These are phyloP conservation scores for Anthophora plumipes DNA, from an alignment of 2,888 invertebrate species.

Conservation along the genomic window DNA sequence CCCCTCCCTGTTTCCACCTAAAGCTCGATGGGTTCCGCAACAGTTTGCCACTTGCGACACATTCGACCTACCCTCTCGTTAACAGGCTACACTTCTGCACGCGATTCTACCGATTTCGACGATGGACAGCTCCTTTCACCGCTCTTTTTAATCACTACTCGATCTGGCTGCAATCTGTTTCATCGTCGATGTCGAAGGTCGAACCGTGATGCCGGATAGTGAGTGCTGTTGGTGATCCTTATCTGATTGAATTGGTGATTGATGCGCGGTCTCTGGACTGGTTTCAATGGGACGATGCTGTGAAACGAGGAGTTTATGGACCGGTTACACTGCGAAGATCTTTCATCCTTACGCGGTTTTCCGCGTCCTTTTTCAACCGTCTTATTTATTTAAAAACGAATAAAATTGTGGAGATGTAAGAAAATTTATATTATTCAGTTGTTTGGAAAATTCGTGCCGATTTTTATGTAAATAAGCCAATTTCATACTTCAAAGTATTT, in stretches of 20 bases:
- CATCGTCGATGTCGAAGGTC: slow-evolving; percentile 33
- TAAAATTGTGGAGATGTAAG: too few relatives aligned
- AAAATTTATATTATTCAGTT: too few relatives aligned
- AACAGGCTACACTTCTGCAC: slow-evolving; percentile 50
- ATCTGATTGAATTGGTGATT: neutral
- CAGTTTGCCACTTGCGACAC: slow-evolving; percentile 69
- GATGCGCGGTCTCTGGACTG: neutral
- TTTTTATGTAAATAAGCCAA: too few relatives aligned
- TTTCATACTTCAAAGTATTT: too few relatives aligned
- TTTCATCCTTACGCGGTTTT: too few relatives aligned
- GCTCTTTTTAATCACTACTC: neutral
- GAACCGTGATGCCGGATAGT: neutral
- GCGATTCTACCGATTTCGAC: slow-evolving; percentile 47
- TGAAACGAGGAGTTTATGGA: neutral
- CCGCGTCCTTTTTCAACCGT: too few relatives aligned
- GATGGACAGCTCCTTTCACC: slow-evolving; percentile 32
- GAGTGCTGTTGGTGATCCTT: neutral
- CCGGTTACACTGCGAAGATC: neutral
- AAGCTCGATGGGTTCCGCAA: slow-evolving; percentile 55
- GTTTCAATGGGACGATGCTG: neutral
- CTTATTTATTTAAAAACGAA: too few relatives aligned
- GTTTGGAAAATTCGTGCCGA: too few relatives aligned
- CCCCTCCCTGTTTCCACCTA: too few relatives aligned
- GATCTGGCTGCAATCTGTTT: slow-evolving; percentile 28
- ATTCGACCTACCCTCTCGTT: slow-evolving; percentile 64